Conservation (phyloP, 2,888 invertebrate genomes). For the Lithophane ornitopus region DNA sequence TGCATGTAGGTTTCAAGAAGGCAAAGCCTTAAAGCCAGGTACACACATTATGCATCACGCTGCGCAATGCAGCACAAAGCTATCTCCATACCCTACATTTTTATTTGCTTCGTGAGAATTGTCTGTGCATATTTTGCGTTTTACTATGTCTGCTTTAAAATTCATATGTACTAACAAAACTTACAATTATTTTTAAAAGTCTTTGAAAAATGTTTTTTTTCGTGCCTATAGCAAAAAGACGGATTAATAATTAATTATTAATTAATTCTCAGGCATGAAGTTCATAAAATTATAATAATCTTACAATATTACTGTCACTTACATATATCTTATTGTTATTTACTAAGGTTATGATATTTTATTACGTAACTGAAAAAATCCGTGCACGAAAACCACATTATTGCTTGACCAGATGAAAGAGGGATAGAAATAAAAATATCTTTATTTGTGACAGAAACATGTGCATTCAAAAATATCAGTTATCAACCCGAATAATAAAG, state of each 20-base stretch:
- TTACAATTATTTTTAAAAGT: neutral
- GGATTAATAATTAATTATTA: neutral
- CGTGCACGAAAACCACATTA: no score
- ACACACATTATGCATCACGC: conserved; percentile 45
- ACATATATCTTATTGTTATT: no score
- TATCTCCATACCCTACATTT: conserved; percentile 22
- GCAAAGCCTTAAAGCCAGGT: conserved; percentile 16
- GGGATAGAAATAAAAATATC: no score
- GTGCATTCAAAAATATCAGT: no score
- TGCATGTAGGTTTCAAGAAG: conserved; percentile 6
- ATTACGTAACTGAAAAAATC: no score
- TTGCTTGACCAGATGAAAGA: no score
- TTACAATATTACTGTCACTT: no score
- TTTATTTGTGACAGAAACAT: no score
- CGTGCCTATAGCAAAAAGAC: neutral
- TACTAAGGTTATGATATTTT: no score
- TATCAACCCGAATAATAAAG: no score
- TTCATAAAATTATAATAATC: no score
- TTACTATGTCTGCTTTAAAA: neutral
- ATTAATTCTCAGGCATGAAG: neutral
- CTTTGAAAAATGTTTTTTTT: neutral
- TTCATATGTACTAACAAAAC: neutral
- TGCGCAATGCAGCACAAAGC: conserved; percentile 37
- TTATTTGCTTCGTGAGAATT: conserved; percentile 26
- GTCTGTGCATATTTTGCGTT: conserved; percentile 27